Conservation (phyloP, 2,888 invertebrate genomes). For the Andrena camellia region DNA sequence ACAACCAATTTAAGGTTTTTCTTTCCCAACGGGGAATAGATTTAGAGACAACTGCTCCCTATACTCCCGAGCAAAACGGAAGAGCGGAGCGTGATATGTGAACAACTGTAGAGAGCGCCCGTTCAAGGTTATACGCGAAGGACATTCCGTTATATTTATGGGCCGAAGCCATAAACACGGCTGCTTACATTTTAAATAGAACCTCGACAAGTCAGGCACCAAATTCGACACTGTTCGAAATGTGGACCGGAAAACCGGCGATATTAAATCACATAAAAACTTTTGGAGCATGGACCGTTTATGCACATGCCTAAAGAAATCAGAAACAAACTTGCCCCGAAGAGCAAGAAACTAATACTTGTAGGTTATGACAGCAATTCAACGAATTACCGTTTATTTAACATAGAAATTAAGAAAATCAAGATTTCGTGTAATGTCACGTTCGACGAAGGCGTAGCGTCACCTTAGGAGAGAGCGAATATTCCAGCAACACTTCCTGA, state of each 20-base stretch:
- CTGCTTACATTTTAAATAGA: conserved; percentile 8
- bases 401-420: background rate
- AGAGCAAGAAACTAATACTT: conserved; percentile 5
- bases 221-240: conserved; percentile 9
- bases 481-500: background rate
- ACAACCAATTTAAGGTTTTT: background rate
- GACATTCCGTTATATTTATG: background rate
- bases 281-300: conserved; percentile 23
- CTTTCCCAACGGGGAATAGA: background rate
- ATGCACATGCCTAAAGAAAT: conserved; percentile 11
- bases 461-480: background rate
- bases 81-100: conserved; percentile 21
- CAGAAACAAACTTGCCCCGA: background rate
- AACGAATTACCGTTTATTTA: conserved; percentile 3
- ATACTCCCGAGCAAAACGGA: background rate
- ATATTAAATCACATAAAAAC: background rate
- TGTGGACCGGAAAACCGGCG: conserved; percentile 2
- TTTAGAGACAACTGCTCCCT: background rate
- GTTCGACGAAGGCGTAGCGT: conserved; percentile 7
- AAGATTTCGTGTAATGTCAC: conserved; percentile 2
- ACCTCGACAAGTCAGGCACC: background rate
- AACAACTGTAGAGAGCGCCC: conserved; percentile 10
- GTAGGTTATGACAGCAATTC: conserved; percentile 18
- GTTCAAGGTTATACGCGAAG: background rate
- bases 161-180: conserved; percentile 24